Evolutionary conservation across 1,140 invertebrate genomes (phyloP).

Genomic region (Drosophila sturtevanti): DNA sequence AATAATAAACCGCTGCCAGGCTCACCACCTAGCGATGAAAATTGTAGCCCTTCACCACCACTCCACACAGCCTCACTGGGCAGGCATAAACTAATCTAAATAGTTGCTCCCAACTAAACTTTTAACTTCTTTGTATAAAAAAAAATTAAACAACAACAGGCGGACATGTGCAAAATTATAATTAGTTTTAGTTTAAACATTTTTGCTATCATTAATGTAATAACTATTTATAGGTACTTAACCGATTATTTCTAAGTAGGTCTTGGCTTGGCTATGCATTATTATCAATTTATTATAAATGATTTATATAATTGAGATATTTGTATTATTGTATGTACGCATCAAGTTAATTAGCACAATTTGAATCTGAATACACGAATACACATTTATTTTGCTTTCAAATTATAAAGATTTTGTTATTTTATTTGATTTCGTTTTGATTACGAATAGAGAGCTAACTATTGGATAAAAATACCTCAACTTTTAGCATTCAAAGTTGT

Average conservation of each 20-base stretch:
- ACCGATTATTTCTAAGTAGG: constrained; percentile 43
- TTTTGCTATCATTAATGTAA: constrained; percentile 10
- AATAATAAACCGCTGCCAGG: constrained; percentile 28
- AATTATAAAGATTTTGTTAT: constrained; percentile 17
- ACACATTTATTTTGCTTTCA: constrained; percentile 22
- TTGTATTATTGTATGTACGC: constrained; percentile 24
- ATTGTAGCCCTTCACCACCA: constrained; percentile 58
- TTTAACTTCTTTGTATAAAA: neutral
- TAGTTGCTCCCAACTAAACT: neutral
- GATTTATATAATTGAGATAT: constrained; percentile 22
- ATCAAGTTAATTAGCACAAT: constrained; percentile 65
- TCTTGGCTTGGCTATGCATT: constrained; percentile 46
- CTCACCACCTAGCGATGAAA: constrained; percentile 51
- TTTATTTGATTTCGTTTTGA: constrained; percentile 15
- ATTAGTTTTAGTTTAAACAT: constrained; percentile 16
- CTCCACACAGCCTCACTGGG: constrained; percentile 78
- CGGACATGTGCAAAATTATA: constrained; percentile 74
- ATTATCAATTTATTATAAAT: constrained; percentile 16
- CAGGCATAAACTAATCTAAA: constrained; percentile 70
- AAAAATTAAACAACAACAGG: constrained; percentile 34
- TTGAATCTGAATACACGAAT: constrained; percentile 65
- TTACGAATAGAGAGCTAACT: neutral
- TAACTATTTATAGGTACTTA: constrained; percentile 41
- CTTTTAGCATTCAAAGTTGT: no score
- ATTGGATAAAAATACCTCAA: neutral